Evolutionary conservation across 2,888 invertebrate species (phyloP).

Genomic region (Graphium colonna): DNA sequence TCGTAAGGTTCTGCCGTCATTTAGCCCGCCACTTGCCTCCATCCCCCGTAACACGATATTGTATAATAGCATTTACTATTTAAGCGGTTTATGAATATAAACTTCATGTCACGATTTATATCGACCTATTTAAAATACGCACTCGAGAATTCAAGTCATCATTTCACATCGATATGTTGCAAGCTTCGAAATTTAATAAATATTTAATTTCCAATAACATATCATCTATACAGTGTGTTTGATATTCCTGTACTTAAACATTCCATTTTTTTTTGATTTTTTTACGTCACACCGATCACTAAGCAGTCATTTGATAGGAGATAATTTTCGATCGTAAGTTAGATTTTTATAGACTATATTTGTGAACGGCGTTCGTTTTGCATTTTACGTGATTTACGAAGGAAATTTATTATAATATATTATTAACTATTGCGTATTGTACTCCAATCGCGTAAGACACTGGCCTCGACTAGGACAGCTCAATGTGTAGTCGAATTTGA

Average conservation of each 20-base stretch:
- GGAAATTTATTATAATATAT: neutral
- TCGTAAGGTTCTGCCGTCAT: conserved; percentile 50
- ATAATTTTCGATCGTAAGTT: conserved; percentile 51
- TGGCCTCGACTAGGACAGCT: conserved; percentile 73
- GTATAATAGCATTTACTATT: conserved; percentile 62
- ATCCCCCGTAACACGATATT: conserved; percentile 60
- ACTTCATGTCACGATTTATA: conserved; percentile 41
- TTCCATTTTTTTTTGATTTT: conserved; percentile 57
- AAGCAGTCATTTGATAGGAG: conserved; percentile 51
- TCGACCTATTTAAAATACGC: conserved; percentile 53
- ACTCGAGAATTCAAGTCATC: conserved; percentile 60
- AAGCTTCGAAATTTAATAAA: conserved; percentile 59
- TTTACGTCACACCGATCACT: conserved; percentile 21
- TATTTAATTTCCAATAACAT: conserved; percentile 33
- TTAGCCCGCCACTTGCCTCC: conserved; percentile 65
- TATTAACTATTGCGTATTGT: neutral
- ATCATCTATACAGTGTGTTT: conserved; percentile 51
- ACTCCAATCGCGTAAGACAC: conserved; percentile 30
- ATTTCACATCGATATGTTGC: conserved; percentile 37
- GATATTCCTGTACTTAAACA: conserved; percentile 76
- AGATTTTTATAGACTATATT: conserved; percentile 51
- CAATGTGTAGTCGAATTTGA: conserved; percentile 66
- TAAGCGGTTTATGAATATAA: conserved; percentile 50
- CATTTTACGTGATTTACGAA: conserved; percentile 41
- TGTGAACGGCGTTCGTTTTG: conserved; percentile 56